These are phyloP conservation scores for Enchytraeus crypticus DNA, from an alignment of 2,888 invertebrate genomes.

Conservation along the genomic window DNA sequence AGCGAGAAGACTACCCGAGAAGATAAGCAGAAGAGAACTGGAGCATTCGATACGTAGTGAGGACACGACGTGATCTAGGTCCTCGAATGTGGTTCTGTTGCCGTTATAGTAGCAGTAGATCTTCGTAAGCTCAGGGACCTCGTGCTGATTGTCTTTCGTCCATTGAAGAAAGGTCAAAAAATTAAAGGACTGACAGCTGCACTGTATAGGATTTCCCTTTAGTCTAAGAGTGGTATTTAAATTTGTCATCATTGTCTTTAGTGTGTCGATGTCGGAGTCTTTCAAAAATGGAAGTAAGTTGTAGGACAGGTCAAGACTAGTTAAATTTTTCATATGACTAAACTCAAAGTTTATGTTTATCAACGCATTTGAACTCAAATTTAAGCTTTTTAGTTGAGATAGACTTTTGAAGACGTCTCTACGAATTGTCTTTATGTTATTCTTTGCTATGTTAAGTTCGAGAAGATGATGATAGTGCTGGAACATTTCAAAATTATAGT, in stretches of 20 bases:
- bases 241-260: not conserved
- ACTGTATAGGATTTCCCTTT: not conserved
- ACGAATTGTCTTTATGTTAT: not conserved
- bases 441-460: not conserved
- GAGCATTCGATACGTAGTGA: not conserved
- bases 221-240: not conserved
- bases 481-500: not conserved
- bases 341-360: not conserved
- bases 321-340: not conserved
- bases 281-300: not conserved
- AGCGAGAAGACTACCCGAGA: not conserved
- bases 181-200: slow-evolving; percentile 1
- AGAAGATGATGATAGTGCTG: not conserved
- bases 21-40: not conserved
- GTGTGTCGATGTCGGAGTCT: not conserved
- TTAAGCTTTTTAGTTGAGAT: not conserved
- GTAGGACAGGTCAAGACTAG: not conserved
- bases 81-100: not conserved
- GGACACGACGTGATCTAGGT: not conserved
- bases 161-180: not conserved
- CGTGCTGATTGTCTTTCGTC: not conserved
- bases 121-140: not conserved
- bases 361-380: not conserved
- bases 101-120: not conserved
- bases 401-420: not conserved